phyloP scores from a whole-genome alignment of 1,140 invertebrate species.

The Macrobrachium rosenbergii region DNA sequence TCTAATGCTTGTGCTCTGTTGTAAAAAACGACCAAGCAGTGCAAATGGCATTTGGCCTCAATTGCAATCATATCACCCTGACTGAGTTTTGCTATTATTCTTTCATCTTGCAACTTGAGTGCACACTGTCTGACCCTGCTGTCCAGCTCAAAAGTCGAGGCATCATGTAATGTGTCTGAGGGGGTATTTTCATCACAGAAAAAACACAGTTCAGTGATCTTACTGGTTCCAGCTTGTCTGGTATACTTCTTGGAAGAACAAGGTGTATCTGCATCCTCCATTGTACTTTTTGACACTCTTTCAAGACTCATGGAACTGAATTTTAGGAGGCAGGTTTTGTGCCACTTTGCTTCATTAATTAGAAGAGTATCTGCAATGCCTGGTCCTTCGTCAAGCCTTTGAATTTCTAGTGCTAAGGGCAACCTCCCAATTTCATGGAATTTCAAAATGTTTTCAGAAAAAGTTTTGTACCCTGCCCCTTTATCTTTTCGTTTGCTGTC shows the following conservation, averaged over 20 bases:
- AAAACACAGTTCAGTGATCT: background rate
- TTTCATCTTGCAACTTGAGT: background rate
- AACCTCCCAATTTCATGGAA: too few relatives aligned
- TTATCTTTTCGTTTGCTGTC: too few relatives aligned
- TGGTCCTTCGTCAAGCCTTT: slow-evolving; percentile 9
- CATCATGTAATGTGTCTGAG: background rate
- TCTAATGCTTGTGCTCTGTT: background rate
- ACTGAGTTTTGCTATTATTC: background rate
- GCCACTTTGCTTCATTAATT: too few relatives aligned
- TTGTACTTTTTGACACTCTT: background rate
- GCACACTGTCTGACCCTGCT: too few relatives aligned
- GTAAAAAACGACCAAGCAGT: background rate
- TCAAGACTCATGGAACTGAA: background rate
- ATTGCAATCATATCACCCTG: too few relatives aligned
- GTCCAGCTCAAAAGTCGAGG: too few relatives aligned
- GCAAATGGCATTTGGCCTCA: background rate
- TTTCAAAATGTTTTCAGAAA: too few relatives aligned
- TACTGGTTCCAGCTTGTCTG: background rate
- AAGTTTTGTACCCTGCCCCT: too few relatives aligned
- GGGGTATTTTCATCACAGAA: background rate
- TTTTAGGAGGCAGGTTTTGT: background rate
- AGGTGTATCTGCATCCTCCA: background rate
- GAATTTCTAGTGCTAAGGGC: background rate
- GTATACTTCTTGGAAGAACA: too few relatives aligned
- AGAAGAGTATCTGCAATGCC: too few relatives aligned